A percentile compares a stretch with the other conserved stretches of the same genome.
These are phyloP conservation scores for Trematomus loennbergii DNA, from an alignment of 2,113 vertebrate genomes.

Conservation along the genomic window DNA sequence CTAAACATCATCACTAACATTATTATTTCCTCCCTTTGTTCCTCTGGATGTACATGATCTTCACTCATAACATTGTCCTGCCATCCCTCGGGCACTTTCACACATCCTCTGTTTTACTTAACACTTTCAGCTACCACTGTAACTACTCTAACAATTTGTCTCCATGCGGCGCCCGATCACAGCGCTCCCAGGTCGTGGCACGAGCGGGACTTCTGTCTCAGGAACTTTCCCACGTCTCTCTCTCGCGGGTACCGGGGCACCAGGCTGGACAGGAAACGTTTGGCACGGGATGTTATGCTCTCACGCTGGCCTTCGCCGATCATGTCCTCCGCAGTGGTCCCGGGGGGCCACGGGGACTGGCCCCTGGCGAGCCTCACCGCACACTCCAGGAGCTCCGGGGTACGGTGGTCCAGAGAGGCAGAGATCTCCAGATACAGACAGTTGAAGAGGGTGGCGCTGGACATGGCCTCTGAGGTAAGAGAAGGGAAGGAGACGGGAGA, in stretches of 20 bases:
- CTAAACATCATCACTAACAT: slow-evolving; percentile 37
- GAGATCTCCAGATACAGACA: slow-evolving; percentile 91
- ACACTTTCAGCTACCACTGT: slow-evolving; percentile 7
- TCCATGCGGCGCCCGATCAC: slow-evolving; percentile 47
- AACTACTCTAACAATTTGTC: not conserved
- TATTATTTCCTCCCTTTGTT: slow-evolving; percentile 24
- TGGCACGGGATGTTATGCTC: slow-evolving; percentile 90
- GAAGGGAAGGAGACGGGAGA: not conserved
- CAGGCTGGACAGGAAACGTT: slow-evolving; percentile 89
- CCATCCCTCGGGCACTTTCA: slow-evolving; percentile 27
- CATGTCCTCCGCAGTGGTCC: slow-evolving; percentile 67
- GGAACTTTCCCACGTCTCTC: slow-evolving; percentile 84
- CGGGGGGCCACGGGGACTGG: slow-evolving; percentile 78
- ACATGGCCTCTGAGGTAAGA: slow-evolving; percentile 85
- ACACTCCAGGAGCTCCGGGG: slow-evolving; percentile 87
- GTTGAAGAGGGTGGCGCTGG: slow-evolving; percentile 87
- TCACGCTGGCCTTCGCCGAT: slow-evolving; percentile 80
- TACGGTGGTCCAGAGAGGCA: slow-evolving; percentile 90
- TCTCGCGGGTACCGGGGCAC: slow-evolving; percentile 85
- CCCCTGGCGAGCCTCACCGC: slow-evolving; percentile 86
- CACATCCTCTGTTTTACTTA: slow-evolving; percentile 37
- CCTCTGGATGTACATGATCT: slow-evolving; percentile 21
- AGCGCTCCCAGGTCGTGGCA: slow-evolving; percentile 90
- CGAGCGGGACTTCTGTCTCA: slow-evolving; percentile 91
- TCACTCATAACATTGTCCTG: slow-evolving; percentile 39